These are phyloP conservation scores for Nephotettix cincticeps DNA, from an alignment of 1,140 invertebrate species.

Conservation along the genomic window DNA sequence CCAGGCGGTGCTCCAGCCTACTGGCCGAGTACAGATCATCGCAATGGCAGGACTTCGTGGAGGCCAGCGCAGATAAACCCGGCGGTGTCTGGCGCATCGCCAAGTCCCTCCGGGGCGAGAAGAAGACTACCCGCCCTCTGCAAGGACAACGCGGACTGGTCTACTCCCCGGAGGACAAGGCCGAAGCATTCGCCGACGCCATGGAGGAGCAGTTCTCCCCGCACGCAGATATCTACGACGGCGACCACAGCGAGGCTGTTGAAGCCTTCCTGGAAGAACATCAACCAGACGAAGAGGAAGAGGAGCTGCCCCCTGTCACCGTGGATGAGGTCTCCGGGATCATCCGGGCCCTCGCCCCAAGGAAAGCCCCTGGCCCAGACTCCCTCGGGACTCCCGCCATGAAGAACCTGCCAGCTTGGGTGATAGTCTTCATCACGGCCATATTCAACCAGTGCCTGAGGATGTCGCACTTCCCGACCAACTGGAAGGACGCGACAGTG, in stretches of 20 bases:
- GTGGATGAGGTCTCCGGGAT: neutral
- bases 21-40: neutral
- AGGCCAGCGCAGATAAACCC: too few species aligned
- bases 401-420: too few species aligned
- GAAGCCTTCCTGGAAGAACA: neutral
- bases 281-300: neutral
- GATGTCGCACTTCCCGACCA: neutral
- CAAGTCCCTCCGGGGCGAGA: too few species aligned
- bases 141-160: too few species aligned
- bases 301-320: neutral
- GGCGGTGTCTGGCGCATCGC: too few species aligned
- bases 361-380: neutral
- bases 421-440: neutral
- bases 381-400: neutral
- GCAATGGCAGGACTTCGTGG: too few species aligned
- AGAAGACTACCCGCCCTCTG: neutral
- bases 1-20: neutral
- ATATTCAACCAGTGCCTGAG: neutral
- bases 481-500: neutral
- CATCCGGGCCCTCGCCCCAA: neutral
- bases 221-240: neutral
- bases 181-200: neutral
- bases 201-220: too few species aligned
- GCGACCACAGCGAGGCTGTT: neutral
- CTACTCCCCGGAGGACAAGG: neutral